Conservation (phyloP, 2,113 vertebrate species). For the Mastomys natalensis region DNA sequence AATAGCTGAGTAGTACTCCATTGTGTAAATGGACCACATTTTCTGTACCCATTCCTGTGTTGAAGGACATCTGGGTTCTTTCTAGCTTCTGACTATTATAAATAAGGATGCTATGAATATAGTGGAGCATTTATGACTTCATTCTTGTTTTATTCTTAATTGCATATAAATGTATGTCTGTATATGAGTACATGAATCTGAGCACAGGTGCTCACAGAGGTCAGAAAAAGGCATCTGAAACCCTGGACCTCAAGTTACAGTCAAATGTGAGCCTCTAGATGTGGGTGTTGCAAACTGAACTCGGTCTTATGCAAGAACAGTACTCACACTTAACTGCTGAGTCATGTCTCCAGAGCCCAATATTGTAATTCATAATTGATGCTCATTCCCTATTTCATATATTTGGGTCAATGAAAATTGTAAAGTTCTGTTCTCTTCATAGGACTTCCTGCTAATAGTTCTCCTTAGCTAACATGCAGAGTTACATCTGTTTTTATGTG, state of each 20-base stretch:
- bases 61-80: too few species aligned
- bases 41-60: too few species aligned
- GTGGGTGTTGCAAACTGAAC: neutral
- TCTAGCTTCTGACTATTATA: too few species aligned
- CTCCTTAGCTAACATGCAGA: too few species aligned
- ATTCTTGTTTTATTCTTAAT: neutral
- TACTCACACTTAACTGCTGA: neutral
- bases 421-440: constrained; percentile 35
- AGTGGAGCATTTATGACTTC: too few species aligned
- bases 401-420: constrained; percentile 20
- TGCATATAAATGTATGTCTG: neutral
- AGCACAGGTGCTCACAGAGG: neutral
- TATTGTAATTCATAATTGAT: neutral
- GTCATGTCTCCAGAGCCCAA: neutral
- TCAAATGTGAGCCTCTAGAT: neutral
- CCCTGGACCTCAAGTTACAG: neutral
- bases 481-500: neutral
- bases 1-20: too few species aligned
- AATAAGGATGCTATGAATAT: too few species aligned
- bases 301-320: neutral
- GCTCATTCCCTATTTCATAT: neutral
- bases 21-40: too few species aligned
- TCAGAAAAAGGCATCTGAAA: neutral
- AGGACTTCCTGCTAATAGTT: neutral
- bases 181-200: neutral